Percentiles rank a stretch among this genome's conserved stretches.
phyloP scores from a whole-genome alignment of 2,888 invertebrate species.

The Stomorhina lunata region DNA sequence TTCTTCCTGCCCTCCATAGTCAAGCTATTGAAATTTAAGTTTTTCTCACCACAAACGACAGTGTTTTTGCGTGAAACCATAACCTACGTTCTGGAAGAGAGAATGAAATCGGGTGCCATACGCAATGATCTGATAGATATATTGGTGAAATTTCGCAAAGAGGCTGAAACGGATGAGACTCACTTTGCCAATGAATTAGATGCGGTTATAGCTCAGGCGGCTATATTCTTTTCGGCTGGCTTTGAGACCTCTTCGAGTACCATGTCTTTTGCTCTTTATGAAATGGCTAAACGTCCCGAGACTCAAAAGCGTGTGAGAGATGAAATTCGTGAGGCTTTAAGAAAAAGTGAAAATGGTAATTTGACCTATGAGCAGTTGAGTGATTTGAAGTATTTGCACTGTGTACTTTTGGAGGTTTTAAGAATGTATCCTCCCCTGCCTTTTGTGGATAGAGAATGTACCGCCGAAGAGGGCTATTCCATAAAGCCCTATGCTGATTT shows the following conservation, averaged over 20 bases:
- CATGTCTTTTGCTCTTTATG: conserved; percentile 78
- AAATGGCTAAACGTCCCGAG: conserved; percentile 76
- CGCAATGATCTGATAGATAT: conserved; percentile 80
- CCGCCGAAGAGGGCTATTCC: conserved; percentile 67
- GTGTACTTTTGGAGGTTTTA: conserved; percentile 71
- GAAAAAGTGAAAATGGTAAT: conserved; percentile 46
- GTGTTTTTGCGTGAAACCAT: conserved; percentile 75
- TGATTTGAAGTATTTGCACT: conserved; percentile 64
- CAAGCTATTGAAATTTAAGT: conserved; percentile 61
- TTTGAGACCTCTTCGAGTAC: conserved; percentile 77
- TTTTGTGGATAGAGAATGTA: conserved; percentile 72
- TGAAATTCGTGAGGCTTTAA: conserved; percentile 75
- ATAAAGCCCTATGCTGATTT: conserved; percentile 69
- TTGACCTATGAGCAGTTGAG: conserved; percentile 65
- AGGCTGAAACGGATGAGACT: conserved; percentile 54
- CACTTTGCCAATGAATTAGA: conserved; percentile 67
- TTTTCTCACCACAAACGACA: conserved; percentile 66
- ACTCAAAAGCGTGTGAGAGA: conserved; percentile 77
- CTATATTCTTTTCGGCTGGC: conserved; percentile 76
- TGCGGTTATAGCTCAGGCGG: conserved; percentile 75
- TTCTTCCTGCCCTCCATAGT: conserved; percentile 70
- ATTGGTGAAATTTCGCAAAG: conserved; percentile 71
- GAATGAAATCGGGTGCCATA: conserved; percentile 73
- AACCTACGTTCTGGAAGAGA: conserved; percentile 75
- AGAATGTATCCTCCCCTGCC: conserved; percentile 73